Evolutionary conservation across 2,888 invertebrate species (phyloP).

Genomic region (Agrotis segetum): DNA sequence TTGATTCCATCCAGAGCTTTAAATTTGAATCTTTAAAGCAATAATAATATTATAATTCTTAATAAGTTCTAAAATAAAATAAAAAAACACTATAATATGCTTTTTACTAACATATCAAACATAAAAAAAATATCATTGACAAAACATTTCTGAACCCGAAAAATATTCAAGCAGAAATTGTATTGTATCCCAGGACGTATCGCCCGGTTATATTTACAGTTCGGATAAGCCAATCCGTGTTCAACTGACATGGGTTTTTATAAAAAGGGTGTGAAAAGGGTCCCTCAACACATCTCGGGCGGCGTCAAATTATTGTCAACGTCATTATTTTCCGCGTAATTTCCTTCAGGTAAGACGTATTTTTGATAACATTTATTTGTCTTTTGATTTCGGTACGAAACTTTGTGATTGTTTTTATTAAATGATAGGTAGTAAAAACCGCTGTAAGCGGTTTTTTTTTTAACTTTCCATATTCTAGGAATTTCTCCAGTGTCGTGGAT

Average conservation of each 20-base stretch:
- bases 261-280: conserved; percentile 66
- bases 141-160: conserved; percentile 21
- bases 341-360: conserved; percentile 45
- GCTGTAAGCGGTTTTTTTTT: too few relatives aligned
- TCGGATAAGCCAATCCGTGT: conserved; percentile 58
- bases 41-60: too few relatives aligned
- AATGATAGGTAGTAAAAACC: too few relatives aligned
- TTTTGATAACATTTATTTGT: conserved; percentile 34
- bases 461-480: too few relatives aligned
- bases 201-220: conserved; percentile 44
- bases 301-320: conserved; percentile 66
- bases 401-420: too few relatives aligned
- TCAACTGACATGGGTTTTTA: conserved; percentile 56
- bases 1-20: too few relatives aligned
- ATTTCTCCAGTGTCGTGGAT: too few relatives aligned
- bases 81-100: neutral
- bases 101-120: conserved; percentile 5
- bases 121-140: neutral
- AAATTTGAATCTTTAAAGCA: too few relatives aligned
- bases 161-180: conserved; percentile 32
- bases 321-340: conserved; percentile 65
- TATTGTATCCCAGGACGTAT: conserved; percentile 49
- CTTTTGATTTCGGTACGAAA: neutral
- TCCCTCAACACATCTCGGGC: conserved; percentile 52
- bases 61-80: neutral